phyloP scores from a whole-genome alignment of 2,797 vertebrate species.

The Syngnathus acus region DNA sequence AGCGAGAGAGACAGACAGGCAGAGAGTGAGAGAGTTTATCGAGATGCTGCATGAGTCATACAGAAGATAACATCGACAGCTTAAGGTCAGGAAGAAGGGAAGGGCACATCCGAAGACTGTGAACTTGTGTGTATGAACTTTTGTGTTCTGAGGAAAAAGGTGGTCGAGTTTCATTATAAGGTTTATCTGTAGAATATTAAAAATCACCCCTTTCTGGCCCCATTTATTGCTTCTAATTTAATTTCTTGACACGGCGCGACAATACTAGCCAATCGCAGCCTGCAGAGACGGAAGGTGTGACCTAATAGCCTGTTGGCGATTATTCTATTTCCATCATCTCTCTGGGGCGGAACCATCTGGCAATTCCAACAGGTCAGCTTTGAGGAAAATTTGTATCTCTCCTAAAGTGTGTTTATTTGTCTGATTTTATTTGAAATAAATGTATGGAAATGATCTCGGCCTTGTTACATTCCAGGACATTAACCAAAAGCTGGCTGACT shows the following conservation, averaged over 20 bases:
- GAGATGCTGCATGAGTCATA: constrained; percentile 27
- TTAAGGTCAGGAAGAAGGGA: constrained; percentile 68
- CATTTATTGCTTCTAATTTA: too few relatives aligned
- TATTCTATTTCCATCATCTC: constrained; percentile 57
- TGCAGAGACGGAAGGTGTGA: too few relatives aligned
- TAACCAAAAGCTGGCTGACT: constrained; percentile 5
- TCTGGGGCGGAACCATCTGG: constrained; percentile 61
- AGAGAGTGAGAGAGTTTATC: not conserved
- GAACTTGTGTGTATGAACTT: not conserved
- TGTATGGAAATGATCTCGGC: constrained; percentile 6
- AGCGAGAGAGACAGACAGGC: not conserved
- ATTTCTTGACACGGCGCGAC: too few relatives aligned
- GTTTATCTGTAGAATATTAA: not conserved
- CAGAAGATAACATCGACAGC: constrained; percentile 67
- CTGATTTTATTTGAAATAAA: not conserved
- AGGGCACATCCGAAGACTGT: constrained; percentile 62
- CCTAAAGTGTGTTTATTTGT: not conserved
- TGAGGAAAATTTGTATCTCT: constrained; percentile 40
- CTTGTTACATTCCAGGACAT: constrained; percentile 4
- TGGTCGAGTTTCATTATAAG: not conserved
- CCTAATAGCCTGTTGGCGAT: constrained; percentile 37
- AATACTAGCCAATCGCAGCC: too few relatives aligned
- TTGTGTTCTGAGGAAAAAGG: not conserved
- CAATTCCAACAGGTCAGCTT: constrained; percentile 55
- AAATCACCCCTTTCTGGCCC: too few relatives aligned